Conservation (phyloP, 2,888 invertebrate genomes). For the Podotricha telesiphe region DNA sequence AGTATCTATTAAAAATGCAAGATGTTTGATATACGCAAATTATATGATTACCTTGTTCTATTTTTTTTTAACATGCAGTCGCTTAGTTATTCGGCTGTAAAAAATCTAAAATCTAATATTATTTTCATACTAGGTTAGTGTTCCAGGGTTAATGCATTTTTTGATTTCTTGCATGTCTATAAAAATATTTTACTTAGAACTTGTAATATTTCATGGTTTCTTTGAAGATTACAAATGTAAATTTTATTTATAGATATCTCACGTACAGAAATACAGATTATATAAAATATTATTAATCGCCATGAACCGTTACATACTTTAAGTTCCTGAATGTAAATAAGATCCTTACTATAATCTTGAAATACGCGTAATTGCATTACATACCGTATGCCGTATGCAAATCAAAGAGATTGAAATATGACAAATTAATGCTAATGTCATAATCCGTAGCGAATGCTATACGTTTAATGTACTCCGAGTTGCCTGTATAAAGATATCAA, state of each 20-base stretch:
- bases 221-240: conserved; percentile 31
- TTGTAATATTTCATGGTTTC: conserved; percentile 7
- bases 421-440: conserved; percentile 51
- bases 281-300: background rate
- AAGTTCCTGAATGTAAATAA: conserved; percentile 38
- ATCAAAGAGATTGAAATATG: conserved; percentile 51
- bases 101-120: background rate
- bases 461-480: conserved; percentile 47
- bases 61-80: conserved; percentile 25
- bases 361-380: conserved; percentile 45
- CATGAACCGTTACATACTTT: conserved; percentile 6
- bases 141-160: conserved; percentile 19
- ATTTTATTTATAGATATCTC: background rate
- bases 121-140: conserved; percentile 19
- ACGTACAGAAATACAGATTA: background rate
- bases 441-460: conserved; percentile 46
- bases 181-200: conserved; percentile 10
- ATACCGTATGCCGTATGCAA: conserved; percentile 38
- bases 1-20: conserved; percentile 26
- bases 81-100: background rate
- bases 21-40: conserved; percentile 19
- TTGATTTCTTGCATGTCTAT: background rate
- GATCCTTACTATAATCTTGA: conserved; percentile 45
- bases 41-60: conserved; percentile 25
- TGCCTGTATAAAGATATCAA: conserved; percentile 64